Evolutionary conservation across 2,113 vertebrate species (phyloP).

Genomic region (Sinocyclocheilus anophthalmus): DNA sequence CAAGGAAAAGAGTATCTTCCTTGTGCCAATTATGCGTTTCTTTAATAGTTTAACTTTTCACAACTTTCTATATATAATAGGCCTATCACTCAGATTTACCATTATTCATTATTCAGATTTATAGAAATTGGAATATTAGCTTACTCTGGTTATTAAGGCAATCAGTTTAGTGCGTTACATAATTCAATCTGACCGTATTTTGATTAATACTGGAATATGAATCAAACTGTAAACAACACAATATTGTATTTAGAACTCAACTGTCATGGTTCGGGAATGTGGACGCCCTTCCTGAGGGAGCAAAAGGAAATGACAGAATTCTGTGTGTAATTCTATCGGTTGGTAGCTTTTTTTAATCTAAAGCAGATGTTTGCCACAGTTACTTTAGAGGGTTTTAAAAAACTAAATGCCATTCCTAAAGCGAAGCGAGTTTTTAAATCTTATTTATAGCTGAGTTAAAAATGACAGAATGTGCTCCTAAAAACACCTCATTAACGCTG

Average conservation of each 20-base stretch:
- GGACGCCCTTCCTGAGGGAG: neutral
- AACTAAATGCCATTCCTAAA: neutral
- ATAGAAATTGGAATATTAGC: neutral
- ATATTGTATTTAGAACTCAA: neutral
- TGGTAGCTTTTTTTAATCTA: constrained; percentile 59
- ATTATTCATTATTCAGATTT: neutral
- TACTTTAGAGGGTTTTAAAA: neutral
- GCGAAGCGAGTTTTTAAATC: neutral
- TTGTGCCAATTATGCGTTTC: neutral
- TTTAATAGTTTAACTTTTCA: neutral
- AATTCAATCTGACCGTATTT: neutral
- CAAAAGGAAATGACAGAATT: constrained; percentile 68
- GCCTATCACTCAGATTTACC: neutral
- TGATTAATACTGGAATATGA: neutral
- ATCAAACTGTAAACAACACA: neutral
- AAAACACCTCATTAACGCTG: neutral
- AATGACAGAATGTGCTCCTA: too few relatives aligned
- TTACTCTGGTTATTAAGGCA: neutral
- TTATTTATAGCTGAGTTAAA: neutral
- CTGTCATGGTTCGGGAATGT: constrained; percentile 21
- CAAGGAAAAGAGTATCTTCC: neutral
- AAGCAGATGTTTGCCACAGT: constrained; percentile 68
- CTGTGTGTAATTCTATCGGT: constrained; percentile 55
- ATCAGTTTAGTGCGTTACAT: neutral
- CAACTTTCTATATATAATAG: neutral